These are phyloP conservation scores for Pteruthius melanotis DNA, from an alignment of 2,113 vertebrate species.

Conservation along the genomic window DNA sequence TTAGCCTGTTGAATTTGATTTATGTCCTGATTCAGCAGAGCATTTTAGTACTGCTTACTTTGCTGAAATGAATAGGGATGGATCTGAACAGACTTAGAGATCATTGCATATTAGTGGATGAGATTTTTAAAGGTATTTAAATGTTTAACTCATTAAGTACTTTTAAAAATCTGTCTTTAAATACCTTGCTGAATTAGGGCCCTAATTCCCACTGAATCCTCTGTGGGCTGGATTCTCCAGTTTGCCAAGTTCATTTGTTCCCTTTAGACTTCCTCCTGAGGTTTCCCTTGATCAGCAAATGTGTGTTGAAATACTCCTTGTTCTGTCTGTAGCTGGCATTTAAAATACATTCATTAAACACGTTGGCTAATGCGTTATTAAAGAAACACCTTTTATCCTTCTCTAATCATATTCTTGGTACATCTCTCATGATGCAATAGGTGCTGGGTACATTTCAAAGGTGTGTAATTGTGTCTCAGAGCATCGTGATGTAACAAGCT, in stretches of 20 bases:
- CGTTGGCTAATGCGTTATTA: slow-evolving; percentile 26
- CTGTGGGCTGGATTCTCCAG: slow-evolving; percentile 18
- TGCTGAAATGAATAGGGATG: background rate
- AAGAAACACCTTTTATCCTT: slow-evolving; percentile 47
- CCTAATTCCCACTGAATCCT: background rate
- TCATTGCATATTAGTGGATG: background rate
- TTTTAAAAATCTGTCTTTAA: slow-evolving; percentile 30
- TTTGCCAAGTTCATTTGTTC: slow-evolving; percentile 32
- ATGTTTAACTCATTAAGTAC: slow-evolving; percentile 4
- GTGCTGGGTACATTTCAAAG: slow-evolving; percentile 30
- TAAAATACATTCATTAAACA: slow-evolving; percentile 38
- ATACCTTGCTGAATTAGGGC: background rate
- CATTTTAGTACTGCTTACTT: background rate
- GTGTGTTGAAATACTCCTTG: slow-evolving; percentile 22
- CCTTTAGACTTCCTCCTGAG: slow-evolving; percentile 19
- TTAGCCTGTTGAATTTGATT: slow-evolving; percentile 19
- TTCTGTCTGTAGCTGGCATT: slow-evolving; percentile 15
- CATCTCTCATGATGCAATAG: slow-evolving; percentile 38
- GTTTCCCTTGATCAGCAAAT: slow-evolving; percentile 44
- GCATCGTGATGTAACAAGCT: slow-evolving; percentile 18
- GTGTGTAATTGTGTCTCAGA: background rate
- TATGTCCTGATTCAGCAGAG: slow-evolving; percentile 4
- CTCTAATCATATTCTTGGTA: slow-evolving; percentile 48
- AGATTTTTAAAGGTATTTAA: slow-evolving; percentile 21
- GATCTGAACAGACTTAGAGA: background rate